Percentiles rank a stretch among this genome's conserved stretches.
These are phyloP conservation scores for Sebastes taczanowskii DNA, from an alignment of 2,797 vertebrate genomes.

Conservation along the genomic window DNA sequence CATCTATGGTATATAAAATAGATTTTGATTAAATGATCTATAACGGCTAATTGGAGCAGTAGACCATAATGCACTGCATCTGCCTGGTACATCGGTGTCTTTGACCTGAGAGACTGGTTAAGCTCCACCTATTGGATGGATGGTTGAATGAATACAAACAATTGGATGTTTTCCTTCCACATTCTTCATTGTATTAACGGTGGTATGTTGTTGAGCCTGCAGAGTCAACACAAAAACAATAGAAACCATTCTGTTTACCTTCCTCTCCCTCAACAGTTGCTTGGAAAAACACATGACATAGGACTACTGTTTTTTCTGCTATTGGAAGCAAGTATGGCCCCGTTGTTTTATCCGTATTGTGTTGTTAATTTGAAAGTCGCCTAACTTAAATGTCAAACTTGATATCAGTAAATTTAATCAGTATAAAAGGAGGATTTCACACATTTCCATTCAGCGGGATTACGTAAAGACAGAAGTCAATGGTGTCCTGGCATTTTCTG, in stretches of 20 bases:
- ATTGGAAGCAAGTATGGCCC: neutral
- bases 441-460: neutral
- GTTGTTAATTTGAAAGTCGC: neutral
- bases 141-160: neutral
- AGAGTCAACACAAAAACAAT: neutral
- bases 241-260: neutral
- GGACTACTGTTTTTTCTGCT: neutral
- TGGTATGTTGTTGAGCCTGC: neutral
- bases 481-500: neutral
- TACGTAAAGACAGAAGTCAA: neutral
- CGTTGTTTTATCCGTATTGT: neutral
- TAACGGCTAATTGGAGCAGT: neutral
- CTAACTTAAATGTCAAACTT: neutral
- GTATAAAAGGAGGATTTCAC: neutral
- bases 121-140: neutral
- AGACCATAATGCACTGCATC: neutral
- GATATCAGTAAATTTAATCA: neutral
- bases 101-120: neutral
- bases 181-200: neutral
- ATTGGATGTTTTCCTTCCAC: neutral
- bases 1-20: neutral
- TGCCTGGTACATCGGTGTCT: neutral
- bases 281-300: neutral
- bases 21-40: neutral
- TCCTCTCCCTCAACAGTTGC: neutral